Base-by-base conservation (phyloP, 2,888 invertebrate genomes). In the Sinopyrophorus schimmeli region DNA sequence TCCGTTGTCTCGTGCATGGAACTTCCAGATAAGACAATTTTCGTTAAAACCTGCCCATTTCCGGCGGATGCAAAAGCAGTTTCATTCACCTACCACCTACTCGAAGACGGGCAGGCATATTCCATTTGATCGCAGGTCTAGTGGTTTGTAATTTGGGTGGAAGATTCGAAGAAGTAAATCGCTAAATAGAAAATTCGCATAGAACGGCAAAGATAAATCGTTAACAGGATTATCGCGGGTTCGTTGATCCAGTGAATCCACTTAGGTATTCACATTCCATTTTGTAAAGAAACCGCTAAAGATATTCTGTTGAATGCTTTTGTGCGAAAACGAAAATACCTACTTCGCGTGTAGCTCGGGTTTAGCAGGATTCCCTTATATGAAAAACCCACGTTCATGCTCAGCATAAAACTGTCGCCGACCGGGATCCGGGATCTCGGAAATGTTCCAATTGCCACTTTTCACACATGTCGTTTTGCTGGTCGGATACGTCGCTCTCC, bases 381-480 rank as follows among this genome's bases (percentile, higher is more conserved):
- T 30, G 28, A 34, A 38, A 31, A 37, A 9, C 17, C 24, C 30
- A 23, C 24, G 23, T 47, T 40, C 32, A 39, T 41, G 27, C 21
- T 28, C 30, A 28, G 41, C 48, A 48, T 48, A 48, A 48, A 48
- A 48, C 40, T 41, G 37, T 41, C 41, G 41, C 48, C 21, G 15
- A 30, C 20, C 39, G 48, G 48, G 35, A 23, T 42, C 32, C 16
- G 16, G 47, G 41, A 39, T 20, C 32, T 40, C 35, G 41, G 34
- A 48, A 48, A 48, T 26, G 35, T 30, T 42, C 41, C 48, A 42
- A 48, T 48, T 41, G 46, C 47, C 52, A 52, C 40, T 52, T 41
- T 52, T 52, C 52, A 47, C 52, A 52, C 52, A 47, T 42, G 52
- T 47, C 47, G 47, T 52, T 50, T 47, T 41, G 41, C 41, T 70